phyloP scores from a whole-genome alignment of 2,113 vertebrate genomes.

The Atlantisia rogersi region DNA sequence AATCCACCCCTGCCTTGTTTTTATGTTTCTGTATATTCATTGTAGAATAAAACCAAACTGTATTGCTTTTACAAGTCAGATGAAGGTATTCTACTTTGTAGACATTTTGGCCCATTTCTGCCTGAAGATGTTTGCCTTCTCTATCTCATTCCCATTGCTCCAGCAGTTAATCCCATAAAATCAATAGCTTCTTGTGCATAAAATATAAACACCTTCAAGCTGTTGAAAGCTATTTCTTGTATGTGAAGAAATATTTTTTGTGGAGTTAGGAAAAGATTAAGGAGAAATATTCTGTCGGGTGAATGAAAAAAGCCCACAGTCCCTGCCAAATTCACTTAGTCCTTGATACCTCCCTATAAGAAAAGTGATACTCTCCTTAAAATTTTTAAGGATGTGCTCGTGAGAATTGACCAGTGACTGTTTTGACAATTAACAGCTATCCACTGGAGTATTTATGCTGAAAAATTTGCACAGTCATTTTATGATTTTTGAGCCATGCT shows the following conservation, averaged over 20 bases:
- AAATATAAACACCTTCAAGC: slow-evolving; percentile 13
- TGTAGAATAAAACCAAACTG: slow-evolving; percentile 18
- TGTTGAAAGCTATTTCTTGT: not conserved
- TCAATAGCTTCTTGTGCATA: slow-evolving; percentile 14
- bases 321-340: rapidly evolving
- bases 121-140: slow-evolving; percentile 23
- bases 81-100: slow-evolving; percentile 20
- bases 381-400: not conserved
- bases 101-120: slow-evolving; percentile 36
- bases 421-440: not conserved
- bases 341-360: not conserved
- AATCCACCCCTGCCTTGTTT: slow-evolving; percentile 11
- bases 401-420: not conserved
- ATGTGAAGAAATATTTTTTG: not conserved
- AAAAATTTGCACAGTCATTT: slow-evolving; percentile 44
- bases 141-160: slow-evolving; percentile 24
- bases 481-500: not conserved
- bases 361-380: not conserved
- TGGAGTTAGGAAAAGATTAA: not conserved
- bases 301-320: not conserved
- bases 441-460: not conserved
- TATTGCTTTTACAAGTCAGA: slow-evolving; percentile 35
- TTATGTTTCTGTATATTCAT: slow-evolving; percentile 34
- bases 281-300: not conserved
- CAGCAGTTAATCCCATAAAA: slow-evolving; percentile 45